Conservation (phyloP, 2,888 invertebrate genomes). For the Hypolimnas misippus region DNA sequence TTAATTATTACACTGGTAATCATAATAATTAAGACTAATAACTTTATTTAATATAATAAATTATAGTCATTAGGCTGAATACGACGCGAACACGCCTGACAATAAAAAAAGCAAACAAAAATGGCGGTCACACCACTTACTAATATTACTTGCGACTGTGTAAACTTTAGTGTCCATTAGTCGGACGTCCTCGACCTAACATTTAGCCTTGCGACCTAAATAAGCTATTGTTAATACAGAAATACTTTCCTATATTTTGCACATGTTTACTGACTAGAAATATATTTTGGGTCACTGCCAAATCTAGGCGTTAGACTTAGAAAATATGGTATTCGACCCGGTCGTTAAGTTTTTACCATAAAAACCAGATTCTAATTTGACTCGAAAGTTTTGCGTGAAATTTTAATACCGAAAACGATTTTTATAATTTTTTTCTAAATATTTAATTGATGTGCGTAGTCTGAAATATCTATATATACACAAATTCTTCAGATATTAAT, state of each 20-base stretch:
- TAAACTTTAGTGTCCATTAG: constrained; percentile 1
- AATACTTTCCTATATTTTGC: constrained; percentile 37
- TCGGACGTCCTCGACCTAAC: constrained; percentile 21
- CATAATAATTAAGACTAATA: neutral
- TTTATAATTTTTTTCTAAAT: too few relatives aligned
- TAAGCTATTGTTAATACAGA: constrained; percentile 36
- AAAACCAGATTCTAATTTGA: neutral
- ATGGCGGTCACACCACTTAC: neutral
- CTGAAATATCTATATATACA: too few relatives aligned
- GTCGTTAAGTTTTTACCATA: too few relatives aligned
- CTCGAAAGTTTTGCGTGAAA: too few relatives aligned
- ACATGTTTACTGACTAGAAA: constrained; percentile 29
- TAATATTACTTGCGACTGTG: neutral
- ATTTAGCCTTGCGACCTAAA: constrained; percentile 33
- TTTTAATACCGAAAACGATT: too few relatives aligned
- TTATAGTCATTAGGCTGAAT: neutral
- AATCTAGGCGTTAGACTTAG: constrained; percentile 34
- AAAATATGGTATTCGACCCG: too few relatives aligned
- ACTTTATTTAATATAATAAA: neutral
- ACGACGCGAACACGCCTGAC: neutral
- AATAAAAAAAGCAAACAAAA: neutral
- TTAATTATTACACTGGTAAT: neutral
- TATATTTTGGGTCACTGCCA: constrained; percentile 41
- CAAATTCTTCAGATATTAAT: too few relatives aligned
- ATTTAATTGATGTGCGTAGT: too few relatives aligned